Evolutionary conservation across 2,113 vertebrate genomes (phyloP).

Genomic region (Orientallactaga bullata): DNA sequence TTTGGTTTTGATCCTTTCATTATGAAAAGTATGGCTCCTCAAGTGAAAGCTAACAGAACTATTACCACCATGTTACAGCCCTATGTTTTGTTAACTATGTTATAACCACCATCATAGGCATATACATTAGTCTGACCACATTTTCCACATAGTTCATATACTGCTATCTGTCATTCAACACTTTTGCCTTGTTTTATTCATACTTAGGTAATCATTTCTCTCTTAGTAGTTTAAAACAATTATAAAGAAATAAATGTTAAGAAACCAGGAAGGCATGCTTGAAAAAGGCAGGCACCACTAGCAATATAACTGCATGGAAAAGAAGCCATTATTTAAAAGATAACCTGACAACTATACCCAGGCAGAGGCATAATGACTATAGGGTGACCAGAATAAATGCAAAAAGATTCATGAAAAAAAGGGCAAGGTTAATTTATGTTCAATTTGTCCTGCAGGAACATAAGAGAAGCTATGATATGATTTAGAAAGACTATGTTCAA

Average conservation of each 20-base stretch:
- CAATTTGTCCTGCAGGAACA: background rate
- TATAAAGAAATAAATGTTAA: conserved; percentile 23
- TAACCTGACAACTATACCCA: background rate
- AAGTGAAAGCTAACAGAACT: conserved; percentile 29
- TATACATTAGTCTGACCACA: background rate
- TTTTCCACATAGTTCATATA: background rate
- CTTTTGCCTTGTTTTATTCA: background rate
- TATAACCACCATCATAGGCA: background rate
- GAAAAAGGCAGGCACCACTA: background rate
- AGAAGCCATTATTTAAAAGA: background rate
- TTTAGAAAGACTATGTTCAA: conserved; percentile 29
- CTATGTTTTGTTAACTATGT: conserved; percentile 4
- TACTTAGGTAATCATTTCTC: background rate
- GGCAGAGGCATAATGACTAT: background rate
- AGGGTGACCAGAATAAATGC: background rate
- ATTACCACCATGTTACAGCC: background rate
- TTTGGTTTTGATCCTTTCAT: conserved; percentile 34
- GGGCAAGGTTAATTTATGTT: background rate
- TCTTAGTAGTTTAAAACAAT: background rate
- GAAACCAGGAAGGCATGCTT: background rate
- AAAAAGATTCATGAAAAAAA: background rate
- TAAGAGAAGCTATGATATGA: background rate
- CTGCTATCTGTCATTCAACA: background rate
- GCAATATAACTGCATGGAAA: background rate
- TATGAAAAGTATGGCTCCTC: background rate